Evolutionary conservation across 2,888 invertebrate genomes (phyloP).

Genomic region (Tetanocera ferruginea): DNA sequence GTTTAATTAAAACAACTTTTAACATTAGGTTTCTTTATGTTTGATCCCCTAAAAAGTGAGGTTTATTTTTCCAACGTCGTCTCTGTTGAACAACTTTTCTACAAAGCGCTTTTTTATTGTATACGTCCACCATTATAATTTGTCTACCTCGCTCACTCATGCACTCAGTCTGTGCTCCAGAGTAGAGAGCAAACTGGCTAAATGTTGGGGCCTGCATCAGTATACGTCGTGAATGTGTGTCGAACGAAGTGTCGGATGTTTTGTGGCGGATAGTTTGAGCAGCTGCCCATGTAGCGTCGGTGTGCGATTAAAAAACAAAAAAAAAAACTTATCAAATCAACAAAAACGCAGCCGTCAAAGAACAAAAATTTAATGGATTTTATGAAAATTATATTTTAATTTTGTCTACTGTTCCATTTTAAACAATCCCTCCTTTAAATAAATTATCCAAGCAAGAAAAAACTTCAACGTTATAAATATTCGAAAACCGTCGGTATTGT

Average conservation of each 20-base stretch:
- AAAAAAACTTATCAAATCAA: not conserved
- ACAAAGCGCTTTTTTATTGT: not conserved
- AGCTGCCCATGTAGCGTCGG: conserved; percentile 15
- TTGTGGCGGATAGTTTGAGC: conserved; percentile 34
- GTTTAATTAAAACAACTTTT: no score
- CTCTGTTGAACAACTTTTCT: not conserved
- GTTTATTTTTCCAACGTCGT: not conserved
- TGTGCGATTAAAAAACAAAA: not conserved
- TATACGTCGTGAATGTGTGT: conserved; percentile 45
- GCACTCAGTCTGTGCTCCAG: conserved; percentile 1
- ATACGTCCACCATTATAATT: not conserved
- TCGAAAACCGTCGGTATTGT: not conserved
- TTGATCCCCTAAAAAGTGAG: no score
- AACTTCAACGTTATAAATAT: not conserved
- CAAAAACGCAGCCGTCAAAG: not conserved
- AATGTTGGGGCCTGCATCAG: conserved; percentile 34
- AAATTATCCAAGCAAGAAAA: not conserved
- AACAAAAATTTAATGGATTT: not conserved
- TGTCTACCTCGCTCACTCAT: not conserved
- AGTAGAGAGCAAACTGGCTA: conserved; percentile 1
- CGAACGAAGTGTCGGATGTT: conserved; percentile 37
- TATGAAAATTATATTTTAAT: not conserved
- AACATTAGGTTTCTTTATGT: no score
- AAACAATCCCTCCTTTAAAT: not conserved
- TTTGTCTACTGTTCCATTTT: not conserved